Percentiles rank a stretch among this genome's conserved stretches.
Conservation (phyloP, 1,140 invertebrate genomes). For the Adelges cooleyi region DNA sequence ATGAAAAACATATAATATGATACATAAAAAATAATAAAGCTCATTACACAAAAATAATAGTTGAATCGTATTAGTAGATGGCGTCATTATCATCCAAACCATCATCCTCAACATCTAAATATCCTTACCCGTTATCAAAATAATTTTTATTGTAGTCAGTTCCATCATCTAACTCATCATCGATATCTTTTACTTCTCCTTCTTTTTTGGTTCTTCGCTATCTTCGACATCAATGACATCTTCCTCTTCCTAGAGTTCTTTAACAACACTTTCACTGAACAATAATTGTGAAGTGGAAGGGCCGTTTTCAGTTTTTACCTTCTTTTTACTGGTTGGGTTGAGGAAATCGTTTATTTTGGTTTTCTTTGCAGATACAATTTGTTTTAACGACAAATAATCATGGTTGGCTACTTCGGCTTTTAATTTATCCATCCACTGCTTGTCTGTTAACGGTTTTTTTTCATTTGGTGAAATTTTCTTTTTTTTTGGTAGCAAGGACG, state of each 20-base stretch:
- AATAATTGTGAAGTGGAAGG: conserved; percentile 29
- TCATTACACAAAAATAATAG: too few species aligned
- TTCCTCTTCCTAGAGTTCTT: conserved; percentile 49
- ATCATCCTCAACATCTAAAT: conserved; percentile 70
- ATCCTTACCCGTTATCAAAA: conserved; percentile 77
- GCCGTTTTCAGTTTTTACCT: conserved; percentile 15
- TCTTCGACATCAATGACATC: conserved; percentile 40
- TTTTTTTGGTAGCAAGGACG: conserved; percentile 7
- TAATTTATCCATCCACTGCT: conserved; percentile 20
- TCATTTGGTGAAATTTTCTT: conserved; percentile 16
- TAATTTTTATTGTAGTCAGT: conserved; percentile 38
- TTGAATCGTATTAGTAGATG: conserved; percentile 41
- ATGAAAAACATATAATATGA: too few species aligned
- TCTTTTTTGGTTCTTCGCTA: conserved; percentile 37
- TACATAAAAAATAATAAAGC: too few species aligned
- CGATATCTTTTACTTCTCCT: conserved; percentile 41
- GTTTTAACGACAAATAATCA: conserved; percentile 4
- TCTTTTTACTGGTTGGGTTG: conserved; percentile 16
- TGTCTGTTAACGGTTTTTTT: conserved; percentile 29
- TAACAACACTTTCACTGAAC: conserved; percentile 38
- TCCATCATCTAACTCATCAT: conserved; percentile 36
- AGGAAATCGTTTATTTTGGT: conserved; percentile 22
- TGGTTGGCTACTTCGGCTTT: conserved; percentile 9
- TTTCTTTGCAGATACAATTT: conserved; percentile 24
- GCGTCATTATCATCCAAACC: conserved; percentile 63